Base-by-base conservation (phyloP, 2,888 invertebrate species). In the Bimastos eiseni region DNA sequence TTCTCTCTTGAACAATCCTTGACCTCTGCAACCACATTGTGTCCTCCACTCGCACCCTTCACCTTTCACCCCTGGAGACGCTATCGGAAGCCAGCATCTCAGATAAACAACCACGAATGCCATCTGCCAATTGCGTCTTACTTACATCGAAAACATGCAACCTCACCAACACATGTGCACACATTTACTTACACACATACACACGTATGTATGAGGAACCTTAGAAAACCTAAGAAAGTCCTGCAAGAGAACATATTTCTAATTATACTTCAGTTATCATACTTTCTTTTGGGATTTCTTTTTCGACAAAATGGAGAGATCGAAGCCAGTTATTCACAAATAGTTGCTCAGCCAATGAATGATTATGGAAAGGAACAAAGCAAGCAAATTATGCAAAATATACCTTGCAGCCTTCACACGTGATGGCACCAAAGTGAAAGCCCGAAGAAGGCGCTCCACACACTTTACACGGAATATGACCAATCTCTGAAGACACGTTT, bases 351-450 rank as follows among this genome's bases (percentile, higher is more conserved):
- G 70, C 1, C 11, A 70, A 6, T n/a, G 70, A 0, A n/a, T n/a
- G 30, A 70, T 13, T n/a, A n/a, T n/a, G n/a, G 30, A 70, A 8
- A 55, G 24, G 24, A n/a, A n/a, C 30, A 13, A n/a, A n/a, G n/a
- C 0, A 70, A n/a, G 5, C 8, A 70, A 70, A 70, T 70, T 8
- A 70, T n/a, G n/a, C 30, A 8, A 70, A 30, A 19, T 38, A 90
- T 92, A 95, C 95, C 94, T 95, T 95, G 92, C 95, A 95, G 24
- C 95, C 95, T 92, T 95, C 95, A 92, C 95, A 95, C 4, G 95
- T 95, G 41, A 95, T 93, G 37, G 95, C 95, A 17, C 95, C 95
- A 92, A 95, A 95, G 92, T 95, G 95, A 91, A 94, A 95, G 5
- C 95, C 95, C 41, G 95, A 95, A 3, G 95, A 95, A 0, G 94